Evolutionary conservation across 2,113 vertebrate genomes (phyloP).

Genomic region (Embiotoca jacksoni): DNA sequence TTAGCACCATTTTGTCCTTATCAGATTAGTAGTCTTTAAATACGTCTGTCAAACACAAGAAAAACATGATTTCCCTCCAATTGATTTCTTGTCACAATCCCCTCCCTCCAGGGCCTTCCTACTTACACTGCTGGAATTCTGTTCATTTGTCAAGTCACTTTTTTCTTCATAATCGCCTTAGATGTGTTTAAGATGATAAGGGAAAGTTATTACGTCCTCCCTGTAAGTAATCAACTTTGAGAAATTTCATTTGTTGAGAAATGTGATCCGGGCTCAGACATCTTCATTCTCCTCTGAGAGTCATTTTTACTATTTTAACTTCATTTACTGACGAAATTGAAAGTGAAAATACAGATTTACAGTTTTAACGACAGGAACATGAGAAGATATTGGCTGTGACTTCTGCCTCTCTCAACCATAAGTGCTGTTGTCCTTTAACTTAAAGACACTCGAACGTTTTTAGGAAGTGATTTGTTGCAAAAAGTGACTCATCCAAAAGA

Average conservation of each 20-base stretch:
- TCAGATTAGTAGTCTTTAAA: slow-evolving; percentile 88
- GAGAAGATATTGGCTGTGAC: too few species aligned
- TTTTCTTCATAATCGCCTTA: slow-evolving; percentile 84
- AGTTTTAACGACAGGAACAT: not conserved
- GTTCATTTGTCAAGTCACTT: slow-evolving; percentile 83
- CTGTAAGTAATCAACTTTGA: slow-evolving; percentile 68
- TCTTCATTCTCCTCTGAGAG: slow-evolving; percentile 40
- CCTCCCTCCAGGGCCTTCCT: slow-evolving; percentile 55
- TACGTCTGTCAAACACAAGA: slow-evolving; percentile 80
- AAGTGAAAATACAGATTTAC: slow-evolving; percentile 33
- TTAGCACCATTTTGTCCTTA: slow-evolving; percentile 80
- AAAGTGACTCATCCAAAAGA: too few species aligned
- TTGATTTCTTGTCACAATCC: slow-evolving; percentile 75
- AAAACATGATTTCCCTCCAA: slow-evolving; percentile 74
- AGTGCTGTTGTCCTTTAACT: too few species aligned
- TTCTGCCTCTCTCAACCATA: too few species aligned
- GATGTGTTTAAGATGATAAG: slow-evolving; percentile 77
- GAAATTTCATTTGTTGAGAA: slow-evolving; percentile 75
- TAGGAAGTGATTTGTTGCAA: too few species aligned
- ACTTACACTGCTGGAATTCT: slow-evolving; percentile 71
- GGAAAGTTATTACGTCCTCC: slow-evolving; percentile 71
- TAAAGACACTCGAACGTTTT: too few species aligned
- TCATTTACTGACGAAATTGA: slow-evolving; percentile 31
- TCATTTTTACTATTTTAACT: slow-evolving; percentile 4
- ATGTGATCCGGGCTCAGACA: slow-evolving; percentile 71